Base-by-base conservation (phyloP, 1,140 invertebrate genomes). In the Camponotus floridanus region DNA sequence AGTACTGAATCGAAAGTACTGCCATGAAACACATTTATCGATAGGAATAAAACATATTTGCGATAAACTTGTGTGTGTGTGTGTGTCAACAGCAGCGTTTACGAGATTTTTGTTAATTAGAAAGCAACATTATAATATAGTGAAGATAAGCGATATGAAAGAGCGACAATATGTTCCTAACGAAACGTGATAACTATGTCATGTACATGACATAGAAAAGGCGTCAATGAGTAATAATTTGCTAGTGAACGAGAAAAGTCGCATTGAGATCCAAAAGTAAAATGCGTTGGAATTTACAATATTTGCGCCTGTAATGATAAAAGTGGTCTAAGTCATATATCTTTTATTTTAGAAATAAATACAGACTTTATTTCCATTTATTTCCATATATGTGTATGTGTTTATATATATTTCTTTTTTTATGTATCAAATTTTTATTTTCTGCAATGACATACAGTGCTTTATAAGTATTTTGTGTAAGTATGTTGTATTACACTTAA, bases 1-100 rank as follows among this genome's bases (percentile, higher is more conserved):
- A 91, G 89, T 92, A 91, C 78, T 91, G 86, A 85, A 91, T 91
- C 76, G 88, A 89, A 88, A 88, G 88, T 80, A 80, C 87, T 89
- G 87, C 88, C 88, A 83, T 31, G 79, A 83, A 88, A 88, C 65
- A 88, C 65, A 80, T 51, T 86, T 86, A 88, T 86, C 39, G 39
- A 85, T 83, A 83, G 13, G 74, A 83, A 7, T 73, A 61, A 70
- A 81, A 81, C 2, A 5, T 51, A 73, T 26, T 36, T 13, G 51
- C 42, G 68, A 13, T 4, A 21, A 42, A 61, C 68, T 45, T 5
- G 42, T 74, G 9, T 42, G 36, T 36, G 45, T 39, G 45, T 48
- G n/a, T n/a, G n/a, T n/a, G n/a, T n/a, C n/a, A n/a, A n/a, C 55
- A 39, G 73, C 21, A 70, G 48, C 33, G 13, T 79, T 68, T 68